Evolutionary conservation across 2,113 vertebrate genomes (phyloP).

Genomic region (Passer domesticus): DNA sequence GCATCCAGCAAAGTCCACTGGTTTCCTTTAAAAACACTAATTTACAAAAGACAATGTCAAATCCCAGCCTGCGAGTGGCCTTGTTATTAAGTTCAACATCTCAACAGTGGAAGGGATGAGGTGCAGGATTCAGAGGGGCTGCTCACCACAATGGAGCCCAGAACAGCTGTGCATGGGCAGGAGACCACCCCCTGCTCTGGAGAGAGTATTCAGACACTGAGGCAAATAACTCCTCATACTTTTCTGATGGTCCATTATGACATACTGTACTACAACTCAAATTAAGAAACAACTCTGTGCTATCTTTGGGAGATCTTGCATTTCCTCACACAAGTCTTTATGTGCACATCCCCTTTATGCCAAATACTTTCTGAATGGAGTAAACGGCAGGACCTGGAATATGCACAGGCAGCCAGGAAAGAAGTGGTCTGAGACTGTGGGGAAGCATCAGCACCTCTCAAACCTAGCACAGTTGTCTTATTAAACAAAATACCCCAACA

Average conservation of each 20-base stretch:
- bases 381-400: not conserved
- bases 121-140: not conserved
- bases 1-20: constrained; percentile 54
- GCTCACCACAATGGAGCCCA: not conserved
- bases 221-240: not conserved
- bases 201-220: not conserved
- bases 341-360: not conserved
- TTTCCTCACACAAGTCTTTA: not conserved
- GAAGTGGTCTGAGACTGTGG: not conserved
- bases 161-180: fast-evolving
- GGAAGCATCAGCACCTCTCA: not conserved
- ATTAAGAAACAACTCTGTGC: not conserved
- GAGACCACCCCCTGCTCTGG: not conserved
- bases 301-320: constrained; percentile 8
- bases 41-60: not conserved
- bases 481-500: not conserved
- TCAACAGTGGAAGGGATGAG: not conserved
- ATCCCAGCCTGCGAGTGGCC: not conserved
- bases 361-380: not conserved
- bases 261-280: not conserved
- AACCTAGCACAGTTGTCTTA: not conserved
- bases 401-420: not conserved
- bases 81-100: not conserved
- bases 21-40: constrained; percentile 45
- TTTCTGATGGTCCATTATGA: not conserved